A percentile compares a stretch with the other conserved stretches of the same genome.
Evolutionary conservation across 2,888 invertebrate genomes (phyloP).

Genomic region (Atrina japonica): DNA sequence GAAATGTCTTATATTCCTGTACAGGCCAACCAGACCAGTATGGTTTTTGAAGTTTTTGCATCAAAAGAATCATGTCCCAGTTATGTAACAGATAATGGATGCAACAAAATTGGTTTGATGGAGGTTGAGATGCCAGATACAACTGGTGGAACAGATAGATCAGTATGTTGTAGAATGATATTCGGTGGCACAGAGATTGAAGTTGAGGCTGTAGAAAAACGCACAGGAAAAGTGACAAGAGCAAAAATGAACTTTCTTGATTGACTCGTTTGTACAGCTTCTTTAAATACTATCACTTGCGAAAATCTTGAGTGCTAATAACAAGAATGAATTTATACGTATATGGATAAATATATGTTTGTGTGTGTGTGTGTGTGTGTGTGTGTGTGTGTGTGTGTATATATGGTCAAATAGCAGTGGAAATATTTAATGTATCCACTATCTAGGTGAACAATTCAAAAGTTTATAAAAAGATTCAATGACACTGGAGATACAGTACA

Average conservation of each 20-base stretch:
- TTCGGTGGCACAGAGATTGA: conserved; percentile 58
- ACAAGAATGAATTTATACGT: too few species aligned
- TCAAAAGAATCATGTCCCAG: conserved; percentile 26
- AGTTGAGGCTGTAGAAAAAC: conserved; percentile 42
- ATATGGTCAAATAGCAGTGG: too few species aligned
- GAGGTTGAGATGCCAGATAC: conserved; percentile 39
- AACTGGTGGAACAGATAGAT: conserved; percentile 32
- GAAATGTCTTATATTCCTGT: conserved; percentile 31
- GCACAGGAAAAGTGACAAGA: conserved; percentile 32
- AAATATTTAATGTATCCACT: too few species aligned
- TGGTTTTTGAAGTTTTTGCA: conserved; percentile 35
- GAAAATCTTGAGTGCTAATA: too few species aligned
- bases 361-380: too few species aligned
- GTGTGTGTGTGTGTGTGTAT: too few species aligned
- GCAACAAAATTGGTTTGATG: conserved; percentile 36
- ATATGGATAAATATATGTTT: too few species aligned
- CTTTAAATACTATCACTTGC: too few species aligned
- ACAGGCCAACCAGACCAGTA: conserved; percentile 17
- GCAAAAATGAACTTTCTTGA: conserved; percentile 37
- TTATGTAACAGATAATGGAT: conserved; percentile 44
- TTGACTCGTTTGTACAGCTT: too few species aligned
- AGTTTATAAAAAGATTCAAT: too few species aligned
- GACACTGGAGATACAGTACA: too few species aligned
- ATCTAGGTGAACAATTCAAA: too few species aligned
- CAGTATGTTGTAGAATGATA: conserved; percentile 47